Conservation (phyloP, 2,797 vertebrate genomes). For the Selene dorsalis region DNA sequence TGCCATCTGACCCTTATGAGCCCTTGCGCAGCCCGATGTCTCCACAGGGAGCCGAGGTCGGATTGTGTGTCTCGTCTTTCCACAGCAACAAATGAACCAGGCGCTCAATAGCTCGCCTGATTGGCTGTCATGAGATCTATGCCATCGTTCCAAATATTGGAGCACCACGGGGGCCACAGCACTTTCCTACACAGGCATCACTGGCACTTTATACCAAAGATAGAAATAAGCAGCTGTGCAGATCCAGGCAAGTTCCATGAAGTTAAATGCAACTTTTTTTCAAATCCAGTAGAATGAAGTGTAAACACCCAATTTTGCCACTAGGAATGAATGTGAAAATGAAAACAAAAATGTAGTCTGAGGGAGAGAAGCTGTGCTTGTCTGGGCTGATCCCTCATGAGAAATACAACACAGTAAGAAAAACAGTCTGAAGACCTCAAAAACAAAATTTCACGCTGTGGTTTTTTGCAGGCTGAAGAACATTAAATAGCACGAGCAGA, state of each 20-base stretch:
- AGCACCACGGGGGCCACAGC: slow-evolving; percentile 24
- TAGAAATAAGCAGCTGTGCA: slow-evolving; percentile 18
- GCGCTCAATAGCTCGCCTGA: slow-evolving; percentile 44
- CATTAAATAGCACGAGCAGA: slow-evolving; percentile 13
- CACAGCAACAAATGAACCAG: slow-evolving; percentile 74
- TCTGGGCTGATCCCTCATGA: slow-evolving; percentile 33
- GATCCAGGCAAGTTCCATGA: slow-evolving; percentile 35
- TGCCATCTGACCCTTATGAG: slow-evolving; percentile 74
- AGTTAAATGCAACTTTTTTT: slow-evolving; percentile 13
- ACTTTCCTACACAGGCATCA: slow-evolving; percentile 39
- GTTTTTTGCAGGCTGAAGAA: slow-evolving; percentile 3
- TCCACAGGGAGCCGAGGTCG: slow-evolving; percentile 52
- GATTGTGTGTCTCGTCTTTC: slow-evolving; percentile 74
- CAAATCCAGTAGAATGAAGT: slow-evolving; percentile 32
- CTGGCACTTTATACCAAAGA: slow-evolving; percentile 20
- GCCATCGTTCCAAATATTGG: slow-evolving; percentile 33
- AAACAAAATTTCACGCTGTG: slow-evolving; percentile 7
- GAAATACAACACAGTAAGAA: slow-evolving; percentile 33
- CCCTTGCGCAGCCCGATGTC: slow-evolving; percentile 45
- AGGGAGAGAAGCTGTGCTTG: slow-evolving; percentile 28
- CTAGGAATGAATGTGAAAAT: slow-evolving; percentile 44
- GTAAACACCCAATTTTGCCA: slow-evolving; percentile 16
- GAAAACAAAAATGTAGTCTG: slow-evolving; percentile 32
- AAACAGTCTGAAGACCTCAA: slow-evolving; percentile 17
- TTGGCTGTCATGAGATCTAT: slow-evolving; percentile 52